phyloP scores from a whole-genome alignment of 2,888 invertebrate species.

The Serrognathus titanus region DNA sequence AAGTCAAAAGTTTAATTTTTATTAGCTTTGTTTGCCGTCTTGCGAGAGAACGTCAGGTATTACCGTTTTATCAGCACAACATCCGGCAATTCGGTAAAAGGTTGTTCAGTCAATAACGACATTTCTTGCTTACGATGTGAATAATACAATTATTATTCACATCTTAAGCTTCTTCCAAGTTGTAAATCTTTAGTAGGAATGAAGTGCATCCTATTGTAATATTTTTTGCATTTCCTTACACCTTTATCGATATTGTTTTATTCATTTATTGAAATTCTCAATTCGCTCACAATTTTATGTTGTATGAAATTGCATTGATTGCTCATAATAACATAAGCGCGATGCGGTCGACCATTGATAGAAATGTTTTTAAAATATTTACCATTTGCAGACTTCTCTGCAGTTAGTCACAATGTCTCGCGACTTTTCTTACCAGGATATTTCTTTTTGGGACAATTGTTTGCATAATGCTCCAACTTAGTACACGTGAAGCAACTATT shows the following conservation, averaged over 20 bases:
- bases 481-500: background rate
- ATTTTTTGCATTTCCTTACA: background rate
- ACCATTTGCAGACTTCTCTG: too few relatives aligned
- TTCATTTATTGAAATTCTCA: background rate
- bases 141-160: background rate
- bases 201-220: background rate
- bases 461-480: background rate
- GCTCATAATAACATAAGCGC: conserved; percentile 1
- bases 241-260: background rate
- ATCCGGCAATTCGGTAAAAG: background rate
- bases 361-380: background rate
- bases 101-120: background rate
- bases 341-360: background rate
- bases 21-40: background rate
- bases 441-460: background rate
- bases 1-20: background rate
- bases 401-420: too few relatives aligned
- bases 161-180: background rate
- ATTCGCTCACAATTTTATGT: background rate
- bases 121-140: too few relatives aligned
- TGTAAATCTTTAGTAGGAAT: background rate
- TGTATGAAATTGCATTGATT: background rate
- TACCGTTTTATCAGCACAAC: background rate
- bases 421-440: too few relatives aligned
- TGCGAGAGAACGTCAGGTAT: background rate